phyloP scores from a whole-genome alignment of 2,797 vertebrate genomes.

The Furcifer pardalis region DNA sequence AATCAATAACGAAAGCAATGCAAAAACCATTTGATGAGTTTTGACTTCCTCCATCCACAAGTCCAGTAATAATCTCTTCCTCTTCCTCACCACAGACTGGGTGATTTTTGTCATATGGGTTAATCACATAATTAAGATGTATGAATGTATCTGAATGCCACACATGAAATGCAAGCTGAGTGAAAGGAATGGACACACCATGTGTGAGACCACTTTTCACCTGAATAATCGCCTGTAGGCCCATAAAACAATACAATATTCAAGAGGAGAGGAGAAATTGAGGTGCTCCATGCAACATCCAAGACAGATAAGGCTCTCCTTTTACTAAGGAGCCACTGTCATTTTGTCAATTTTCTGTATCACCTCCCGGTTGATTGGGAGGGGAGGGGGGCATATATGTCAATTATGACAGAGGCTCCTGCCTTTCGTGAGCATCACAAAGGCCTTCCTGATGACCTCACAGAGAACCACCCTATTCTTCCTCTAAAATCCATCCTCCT shows the following conservation, averaged over 20 bases:
- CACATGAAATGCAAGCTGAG: conserved; percentile 52
- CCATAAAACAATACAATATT: not conserved
- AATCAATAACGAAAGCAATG: conserved; percentile 70
- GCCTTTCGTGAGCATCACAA: too few relatives aligned
- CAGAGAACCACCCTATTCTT: too few relatives aligned
- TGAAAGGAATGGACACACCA: conserved; percentile 37
- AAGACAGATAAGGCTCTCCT: too few relatives aligned
- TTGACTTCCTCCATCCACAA: conserved; percentile 47
- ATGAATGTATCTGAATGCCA: conserved; percentile 49
- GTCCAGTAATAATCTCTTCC: not conserved
- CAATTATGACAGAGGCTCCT: too few relatives aligned
- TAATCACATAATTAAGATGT: conserved; percentile 67
- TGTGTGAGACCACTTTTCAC: conserved; percentile 11
- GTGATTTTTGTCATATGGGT: conserved; percentile 29
- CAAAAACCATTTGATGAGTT: conserved; percentile 56
- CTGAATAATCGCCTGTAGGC: conserved; percentile 22
- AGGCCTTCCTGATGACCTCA: too few relatives aligned
- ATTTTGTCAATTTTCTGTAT: too few relatives aligned
- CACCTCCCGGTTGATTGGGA: too few relatives aligned
- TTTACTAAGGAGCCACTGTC: too few relatives aligned
- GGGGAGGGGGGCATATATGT: too few relatives aligned
- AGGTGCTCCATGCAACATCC: not conserved
- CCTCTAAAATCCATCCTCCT: too few relatives aligned
- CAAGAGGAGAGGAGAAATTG: too few relatives aligned
- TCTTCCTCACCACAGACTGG: not conserved